Percentiles rank a stretch among this genome's conserved stretches.
Evolutionary conservation across 30 jellyfish, hydroid and myxozoan genomes (phyloP).

Genomic region (Chironex yamaguchii): DNA sequence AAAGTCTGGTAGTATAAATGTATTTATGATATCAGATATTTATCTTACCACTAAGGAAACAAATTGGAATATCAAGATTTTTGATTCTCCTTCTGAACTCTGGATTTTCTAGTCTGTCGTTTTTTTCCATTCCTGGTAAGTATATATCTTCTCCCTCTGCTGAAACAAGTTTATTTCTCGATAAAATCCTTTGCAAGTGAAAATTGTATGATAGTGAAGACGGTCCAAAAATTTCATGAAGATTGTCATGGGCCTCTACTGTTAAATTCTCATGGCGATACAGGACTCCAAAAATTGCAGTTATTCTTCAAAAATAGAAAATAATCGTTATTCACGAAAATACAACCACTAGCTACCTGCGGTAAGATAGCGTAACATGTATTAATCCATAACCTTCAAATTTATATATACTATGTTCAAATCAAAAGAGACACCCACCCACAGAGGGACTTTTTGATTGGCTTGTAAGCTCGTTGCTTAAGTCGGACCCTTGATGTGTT

Average conservation of each 20-base stretch:
- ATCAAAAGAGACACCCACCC: too few species aligned
- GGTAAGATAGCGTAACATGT: too few species aligned
- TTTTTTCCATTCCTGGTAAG: constrained; percentile 61
- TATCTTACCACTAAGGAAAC: constrained; percentile 59
- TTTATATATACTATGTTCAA: too few species aligned
- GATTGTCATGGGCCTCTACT: constrained; percentile 50
- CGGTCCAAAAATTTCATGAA: constrained; percentile 69
- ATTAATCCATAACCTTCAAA: too few species aligned
- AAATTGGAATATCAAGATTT: constrained; percentile 43
- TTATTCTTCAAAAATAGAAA: too few species aligned
- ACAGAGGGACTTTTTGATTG: too few species aligned
- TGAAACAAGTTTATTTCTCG: constrained; percentile 35
- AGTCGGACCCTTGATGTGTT: too few species aligned
- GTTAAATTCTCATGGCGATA: constrained; percentile 51
- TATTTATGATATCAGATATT: too few species aligned
- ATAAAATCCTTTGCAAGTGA: constrained; percentile 22
- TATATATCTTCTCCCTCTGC: constrained; percentile 57
- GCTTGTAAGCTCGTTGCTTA: too few species aligned
- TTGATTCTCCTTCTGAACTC: constrained; percentile 44
- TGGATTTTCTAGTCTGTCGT: constrained; percentile 7
- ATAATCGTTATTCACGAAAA: too few species aligned
- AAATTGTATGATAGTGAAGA: constrained; percentile 2
- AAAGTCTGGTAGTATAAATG: too few species aligned
- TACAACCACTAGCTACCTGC: too few species aligned
- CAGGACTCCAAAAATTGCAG: constrained; percentile 57